Base-by-base conservation (phyloP, 1,140 invertebrate species). In the Heliconius hermathena region DNA sequence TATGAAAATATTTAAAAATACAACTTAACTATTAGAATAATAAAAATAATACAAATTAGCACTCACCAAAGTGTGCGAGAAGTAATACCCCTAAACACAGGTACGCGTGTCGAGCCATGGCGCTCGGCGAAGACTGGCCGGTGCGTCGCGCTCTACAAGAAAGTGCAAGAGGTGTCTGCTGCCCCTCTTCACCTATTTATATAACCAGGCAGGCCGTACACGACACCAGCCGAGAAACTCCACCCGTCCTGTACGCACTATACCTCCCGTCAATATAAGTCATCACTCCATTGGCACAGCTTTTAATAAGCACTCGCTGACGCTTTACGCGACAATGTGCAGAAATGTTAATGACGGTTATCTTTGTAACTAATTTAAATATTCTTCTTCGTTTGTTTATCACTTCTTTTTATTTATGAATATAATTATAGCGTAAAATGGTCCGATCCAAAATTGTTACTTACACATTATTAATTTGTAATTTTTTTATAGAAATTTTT, bases 151-250 rank as follows among this genome's bases (percentile, higher is more conserved):
- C 90, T 89, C 90, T 86, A 89, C 89, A 93, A 90, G 90, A 93
- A 94, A 94, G 91, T 94, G 91, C 93, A 94, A 93, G 91, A 93
- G 90, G 89, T 93, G 84, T 87, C 84, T 87, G 84, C 82, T 91
- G 91, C 93, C 93, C 93, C 93, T 94, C 93, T 94, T 93, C 90
- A 91, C 88, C 91, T 94, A 93, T 93, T 94, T 94, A 94, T 94
- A 94, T 94, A 94, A 94, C 88, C 90, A 86, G 87, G 82, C 90
- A 87, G 85, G 82, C 84, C 81, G 82, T 80, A 83, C 79, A 87
- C 85, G 81, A 87, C 86, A 87, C 85, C 85, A 85, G 83, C 87
- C 82, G 88, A 85, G 80, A 87, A 76, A 88, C 87, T 86, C 83
- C 87, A 87, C 85, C 86, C 88, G 91, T 93, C 89, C 87, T 91